phyloP scores from a whole-genome alignment of 2,888 invertebrate genomes.

The Meiosimyza decipiens region DNA sequence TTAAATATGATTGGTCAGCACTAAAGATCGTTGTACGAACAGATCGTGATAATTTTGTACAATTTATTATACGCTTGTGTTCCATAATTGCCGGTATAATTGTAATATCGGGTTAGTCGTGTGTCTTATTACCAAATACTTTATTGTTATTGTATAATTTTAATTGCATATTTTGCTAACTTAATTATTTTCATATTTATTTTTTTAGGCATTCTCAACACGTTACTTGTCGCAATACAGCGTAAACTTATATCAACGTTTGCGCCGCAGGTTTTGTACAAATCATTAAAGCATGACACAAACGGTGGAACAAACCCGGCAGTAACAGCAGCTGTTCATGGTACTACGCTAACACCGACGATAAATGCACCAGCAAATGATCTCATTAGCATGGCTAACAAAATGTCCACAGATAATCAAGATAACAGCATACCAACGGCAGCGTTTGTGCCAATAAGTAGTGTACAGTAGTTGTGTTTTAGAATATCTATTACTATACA shows the following conservation, averaged over 20 bases:
- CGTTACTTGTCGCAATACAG: conserved; percentile 50
- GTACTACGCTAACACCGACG: conserved; percentile 5
- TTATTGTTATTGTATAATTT: conserved; percentile 10
- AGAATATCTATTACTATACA: background rate
- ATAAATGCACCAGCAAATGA: conserved; percentile 48
- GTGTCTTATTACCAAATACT: background rate
- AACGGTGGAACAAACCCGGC: background rate
- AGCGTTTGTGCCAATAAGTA: conserved; percentile 6
- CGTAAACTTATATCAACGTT: conserved; percentile 49
- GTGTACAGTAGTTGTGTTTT: conserved; percentile 22
- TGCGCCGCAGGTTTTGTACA: conserved; percentile 53
- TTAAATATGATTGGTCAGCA: conserved; percentile 94
- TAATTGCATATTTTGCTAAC: background rate
- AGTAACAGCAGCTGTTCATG: conserved; percentile 3
- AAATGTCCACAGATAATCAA: conserved; percentile 50
- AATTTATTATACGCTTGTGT: conserved; percentile 88
- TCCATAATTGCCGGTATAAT: conserved; percentile 94
- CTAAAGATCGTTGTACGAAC: conserved; percentile 86
- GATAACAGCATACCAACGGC: background rate
- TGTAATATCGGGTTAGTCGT: conserved; percentile 76
- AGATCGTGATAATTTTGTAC: conserved; percentile 79
- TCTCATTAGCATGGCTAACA: conserved; percentile 57
- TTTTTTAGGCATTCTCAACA: conserved; percentile 52
- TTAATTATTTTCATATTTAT: background rate
- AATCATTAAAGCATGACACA: conserved; percentile 35